Conservation (phyloP, 2,113 vertebrate species). For the Heterochromis multidens region DNA sequence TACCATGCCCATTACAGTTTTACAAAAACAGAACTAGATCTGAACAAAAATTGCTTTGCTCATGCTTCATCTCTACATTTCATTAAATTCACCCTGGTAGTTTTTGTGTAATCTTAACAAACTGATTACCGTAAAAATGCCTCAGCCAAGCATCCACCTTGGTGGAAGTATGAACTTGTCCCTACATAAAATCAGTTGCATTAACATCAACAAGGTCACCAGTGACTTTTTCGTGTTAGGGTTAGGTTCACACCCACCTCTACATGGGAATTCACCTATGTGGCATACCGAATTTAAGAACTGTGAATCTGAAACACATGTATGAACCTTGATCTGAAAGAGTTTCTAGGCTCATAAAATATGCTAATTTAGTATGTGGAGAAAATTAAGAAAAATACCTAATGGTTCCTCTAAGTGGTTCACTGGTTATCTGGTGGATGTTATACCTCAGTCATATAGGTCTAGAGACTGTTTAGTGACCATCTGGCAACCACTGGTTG, state of each 20-base stretch:
- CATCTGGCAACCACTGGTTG: neutral
- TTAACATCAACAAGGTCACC: neutral
- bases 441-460: neutral
- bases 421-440: neutral
- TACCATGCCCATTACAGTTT: neutral
- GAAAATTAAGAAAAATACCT: neutral
- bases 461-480: neutral
- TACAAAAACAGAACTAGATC: neutral
- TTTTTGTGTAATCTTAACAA: neutral
- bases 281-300: neutral
- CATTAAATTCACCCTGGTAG: neutral
- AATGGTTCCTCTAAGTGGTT: too few relatives aligned
- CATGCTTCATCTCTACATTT: neutral
- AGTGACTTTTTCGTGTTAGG: neutral
- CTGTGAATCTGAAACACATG: neutral
- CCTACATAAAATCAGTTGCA: neutral
- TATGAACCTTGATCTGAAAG: neutral
- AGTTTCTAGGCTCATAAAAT: neutral
- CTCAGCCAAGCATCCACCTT: neutral
- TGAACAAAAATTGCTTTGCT: neutral
- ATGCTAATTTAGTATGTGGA: neutral
- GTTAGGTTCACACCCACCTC: neutral
- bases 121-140: neutral
- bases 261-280: neutral
- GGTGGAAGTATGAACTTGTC: too few relatives aligned